A percentile compares a stretch with the other conserved stretches of the same genome.
Conservation (phyloP, 2,113 vertebrate species). For the Pimephales promelas region DNA sequence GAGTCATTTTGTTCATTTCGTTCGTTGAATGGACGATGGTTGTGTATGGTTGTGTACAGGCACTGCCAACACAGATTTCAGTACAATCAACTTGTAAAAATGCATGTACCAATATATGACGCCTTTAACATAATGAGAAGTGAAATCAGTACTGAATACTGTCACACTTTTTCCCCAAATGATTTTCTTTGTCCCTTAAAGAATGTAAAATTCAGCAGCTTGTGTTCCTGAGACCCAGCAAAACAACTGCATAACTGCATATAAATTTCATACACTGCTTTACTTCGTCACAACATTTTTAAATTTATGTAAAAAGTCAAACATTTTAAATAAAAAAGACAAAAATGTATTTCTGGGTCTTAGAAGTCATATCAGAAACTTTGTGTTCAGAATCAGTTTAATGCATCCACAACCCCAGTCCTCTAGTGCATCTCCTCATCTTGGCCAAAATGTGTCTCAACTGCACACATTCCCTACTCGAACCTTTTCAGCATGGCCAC, state of each 20-base stretch:
- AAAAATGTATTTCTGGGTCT: neutral
- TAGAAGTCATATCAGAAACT: neutral
- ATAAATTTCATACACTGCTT: no score
- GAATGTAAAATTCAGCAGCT: neutral
- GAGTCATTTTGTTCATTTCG: no score
- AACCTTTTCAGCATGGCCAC: neutral
- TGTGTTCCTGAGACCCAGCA: neutral
- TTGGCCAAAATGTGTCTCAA: neutral
- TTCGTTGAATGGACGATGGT: no score
- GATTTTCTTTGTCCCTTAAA: neutral
- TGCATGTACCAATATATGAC: no score
- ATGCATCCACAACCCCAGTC: neutral
- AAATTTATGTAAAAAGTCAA: no score
- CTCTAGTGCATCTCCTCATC: conserved; percentile 5
- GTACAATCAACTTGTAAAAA: no score
- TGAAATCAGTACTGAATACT: neutral
- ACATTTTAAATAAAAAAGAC: neutral
- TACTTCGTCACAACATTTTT: no score
- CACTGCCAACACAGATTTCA: no score
- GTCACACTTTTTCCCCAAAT: neutral
- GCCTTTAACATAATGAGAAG: neutral
- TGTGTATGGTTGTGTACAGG: no score
- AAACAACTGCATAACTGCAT: neutral
- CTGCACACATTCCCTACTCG: neutral
- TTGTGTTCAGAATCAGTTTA: neutral